These are phyloP conservation scores for Austrofundulus limnaeus DNA, from an alignment of 2,113 vertebrate genomes.

Conservation along the genomic window DNA sequence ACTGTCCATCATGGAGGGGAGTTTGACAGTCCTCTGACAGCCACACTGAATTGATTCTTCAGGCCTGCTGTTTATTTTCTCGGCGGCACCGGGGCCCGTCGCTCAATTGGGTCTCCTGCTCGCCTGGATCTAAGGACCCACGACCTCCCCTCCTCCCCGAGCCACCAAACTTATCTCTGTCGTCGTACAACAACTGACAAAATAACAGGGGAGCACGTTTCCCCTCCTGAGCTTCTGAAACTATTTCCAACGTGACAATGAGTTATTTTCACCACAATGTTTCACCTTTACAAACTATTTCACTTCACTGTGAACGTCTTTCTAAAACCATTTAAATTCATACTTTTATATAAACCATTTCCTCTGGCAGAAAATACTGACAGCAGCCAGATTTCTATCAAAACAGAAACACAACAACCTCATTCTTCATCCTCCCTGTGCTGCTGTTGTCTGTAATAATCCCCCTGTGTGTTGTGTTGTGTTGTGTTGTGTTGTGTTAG, in stretches of 20 bases:
- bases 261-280: too few relatives aligned
- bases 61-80: conserved; percentile 72
- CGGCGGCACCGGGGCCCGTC: conserved; percentile 33
- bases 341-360: too few relatives aligned
- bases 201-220: conserved; percentile 48
- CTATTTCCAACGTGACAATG: conserved; percentile 46
- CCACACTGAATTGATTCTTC: conserved; percentile 72
- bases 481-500: too few relatives aligned
- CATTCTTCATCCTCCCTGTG: too few relatives aligned
- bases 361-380: too few relatives aligned
- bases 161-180: conserved; percentile 39
- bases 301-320: too few relatives aligned
- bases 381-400: too few relatives aligned
- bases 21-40: conserved; percentile 75
- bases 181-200: conserved; percentile 44
- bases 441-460: too few relatives aligned
- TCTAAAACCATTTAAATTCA: too few relatives aligned
- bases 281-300: too few relatives aligned
- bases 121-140: conserved; percentile 48
- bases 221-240: conserved; percentile 26
- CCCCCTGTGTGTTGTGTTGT: too few relatives aligned
- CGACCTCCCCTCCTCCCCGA: conserved; percentile 8
- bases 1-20: conserved; percentile 70
- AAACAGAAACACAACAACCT: too few relatives aligned
- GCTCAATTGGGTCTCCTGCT: conserved; percentile 37